These are phyloP conservation scores for Tretioscincus oriximinensis DNA, from an alignment of 2,113 vertebrate genomes.

Conservation along the genomic window DNA sequence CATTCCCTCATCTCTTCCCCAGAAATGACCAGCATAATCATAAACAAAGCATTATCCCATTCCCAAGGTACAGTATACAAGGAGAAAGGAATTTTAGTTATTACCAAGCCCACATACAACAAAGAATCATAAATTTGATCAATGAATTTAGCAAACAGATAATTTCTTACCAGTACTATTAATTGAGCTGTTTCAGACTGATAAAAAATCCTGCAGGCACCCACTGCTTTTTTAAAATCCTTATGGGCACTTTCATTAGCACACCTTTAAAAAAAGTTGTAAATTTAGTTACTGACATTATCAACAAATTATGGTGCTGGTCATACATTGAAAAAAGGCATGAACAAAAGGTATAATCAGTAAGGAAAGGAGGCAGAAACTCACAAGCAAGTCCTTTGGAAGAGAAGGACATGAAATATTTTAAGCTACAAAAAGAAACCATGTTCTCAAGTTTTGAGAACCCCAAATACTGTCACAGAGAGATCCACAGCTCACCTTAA, in stretches of 20 bases:
- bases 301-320: background rate
- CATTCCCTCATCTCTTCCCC: background rate
- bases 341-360: background rate
- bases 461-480: too few relatives aligned
- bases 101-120: background rate
- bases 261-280: constrained; percentile 64
- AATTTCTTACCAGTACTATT: constrained; percentile 77
- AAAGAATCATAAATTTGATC: background rate
- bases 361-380: too few relatives aligned
- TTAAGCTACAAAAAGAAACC: background rate
- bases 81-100: background rate
- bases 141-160: background rate
- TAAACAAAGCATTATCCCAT: too few relatives aligned
- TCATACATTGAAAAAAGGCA: background rate
- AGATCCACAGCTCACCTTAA: too few relatives aligned
- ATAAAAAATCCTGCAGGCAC: constrained; percentile 82
- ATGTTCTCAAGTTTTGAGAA: background rate
- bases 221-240: constrained; percentile 86
- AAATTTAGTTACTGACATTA: constrained; percentile 32
- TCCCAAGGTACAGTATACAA: background rate
- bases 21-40: background rate
- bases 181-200: constrained; percentile 79
- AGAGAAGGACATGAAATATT: background rate
- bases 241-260: constrained; percentile 84
- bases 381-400: too few relatives aligned